These are phyloP conservation scores for Melanchra persicariae DNA, from an alignment of 2,888 invertebrate species.

Conservation along the genomic window DNA sequence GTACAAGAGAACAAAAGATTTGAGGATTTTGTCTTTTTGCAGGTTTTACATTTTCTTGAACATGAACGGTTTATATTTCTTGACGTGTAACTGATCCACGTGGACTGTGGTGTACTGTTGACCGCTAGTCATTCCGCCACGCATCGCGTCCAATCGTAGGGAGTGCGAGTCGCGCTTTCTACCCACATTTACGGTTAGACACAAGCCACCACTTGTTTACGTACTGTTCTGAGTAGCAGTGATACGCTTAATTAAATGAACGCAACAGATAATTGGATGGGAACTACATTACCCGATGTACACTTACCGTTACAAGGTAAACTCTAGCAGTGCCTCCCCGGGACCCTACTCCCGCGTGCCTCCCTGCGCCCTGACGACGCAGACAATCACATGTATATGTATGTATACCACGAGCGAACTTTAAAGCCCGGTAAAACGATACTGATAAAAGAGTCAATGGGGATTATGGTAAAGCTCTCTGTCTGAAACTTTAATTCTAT, in stretches of 20 bases:
- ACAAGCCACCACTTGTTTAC: slow-evolving; percentile 67
- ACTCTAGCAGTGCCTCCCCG: slow-evolving; percentile 19
- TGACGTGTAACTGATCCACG: slow-evolving; percentile 26
- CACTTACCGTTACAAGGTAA: slow-evolving; percentile 43
- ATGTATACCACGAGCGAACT: slow-evolving; percentile 28
- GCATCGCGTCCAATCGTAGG: slow-evolving; percentile 66
- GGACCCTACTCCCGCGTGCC: slow-evolving; percentile 22
- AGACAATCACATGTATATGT: slow-evolving; percentile 17
- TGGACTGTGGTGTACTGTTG: slow-evolving; percentile 48
- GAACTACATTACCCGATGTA: slow-evolving; percentile 36
- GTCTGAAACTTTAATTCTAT: slow-evolving; percentile 48
- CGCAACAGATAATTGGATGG: slow-evolving; percentile 60
- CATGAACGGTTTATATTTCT: slow-evolving; percentile 7
- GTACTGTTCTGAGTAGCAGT: slow-evolving; percentile 53
- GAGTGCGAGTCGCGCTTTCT: slow-evolving; percentile 78
- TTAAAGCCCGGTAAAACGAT: slow-evolving; percentile 48
- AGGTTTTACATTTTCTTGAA: slow-evolving; percentile 19
- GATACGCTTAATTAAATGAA: slow-evolving; percentile 66
- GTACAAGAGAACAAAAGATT: slow-evolving; percentile 20
- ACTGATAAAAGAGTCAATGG: slow-evolving; percentile 48
- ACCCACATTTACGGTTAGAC: slow-evolving; percentile 75
- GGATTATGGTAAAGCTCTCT: slow-evolving; percentile 48
- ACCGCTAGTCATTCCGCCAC: slow-evolving; percentile 59
- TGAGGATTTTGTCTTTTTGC: slow-evolving; percentile 14
- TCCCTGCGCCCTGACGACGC: slow-evolving; percentile 21